These are phyloP conservation scores for Gonioctena quinquepunctata DNA, from an alignment of 1,140 invertebrate genomes.

Conservation along the genomic window DNA sequence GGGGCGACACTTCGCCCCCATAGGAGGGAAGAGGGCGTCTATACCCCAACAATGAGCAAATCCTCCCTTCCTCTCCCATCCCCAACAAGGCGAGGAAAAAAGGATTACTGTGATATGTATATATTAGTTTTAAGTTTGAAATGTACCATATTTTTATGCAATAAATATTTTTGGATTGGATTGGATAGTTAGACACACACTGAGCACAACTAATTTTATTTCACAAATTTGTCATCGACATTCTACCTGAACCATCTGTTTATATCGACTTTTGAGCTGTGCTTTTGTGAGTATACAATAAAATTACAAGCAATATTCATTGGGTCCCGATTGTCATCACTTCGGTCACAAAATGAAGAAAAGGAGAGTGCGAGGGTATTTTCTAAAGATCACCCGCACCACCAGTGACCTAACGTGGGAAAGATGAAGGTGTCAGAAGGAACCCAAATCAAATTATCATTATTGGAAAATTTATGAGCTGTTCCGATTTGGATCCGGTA, in stretches of 20 bases:
- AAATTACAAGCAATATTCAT: not conserved
- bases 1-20: too few relatives aligned
- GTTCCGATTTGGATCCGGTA: not conserved
- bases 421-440: not conserved
- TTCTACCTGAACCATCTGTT: not conserved
- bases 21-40: too few relatives aligned
- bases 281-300: not conserved
- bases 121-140: too few relatives aligned
- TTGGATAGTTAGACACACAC: too few relatives aligned
- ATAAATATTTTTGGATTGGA: too few relatives aligned
- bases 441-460: not conserved
- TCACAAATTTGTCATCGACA: too few relatives aligned
- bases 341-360: not conserved
- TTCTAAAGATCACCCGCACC: not conserved
- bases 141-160: too few relatives aligned
- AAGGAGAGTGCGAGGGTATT: not conserved
- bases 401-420: not conserved
- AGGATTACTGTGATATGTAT: too few relatives aligned
- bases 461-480: not conserved
- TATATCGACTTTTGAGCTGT: not conserved
- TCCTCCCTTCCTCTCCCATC: too few relatives aligned
- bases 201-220: too few relatives aligned
- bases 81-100: too few relatives aligned
- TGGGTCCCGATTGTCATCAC: not conserved
- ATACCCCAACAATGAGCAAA: too few relatives aligned